These are phyloP conservation scores for Diplogasteroides magnus DNA, from an alignment of 1,140 invertebrate species.

Conservation along the genomic window DNA sequence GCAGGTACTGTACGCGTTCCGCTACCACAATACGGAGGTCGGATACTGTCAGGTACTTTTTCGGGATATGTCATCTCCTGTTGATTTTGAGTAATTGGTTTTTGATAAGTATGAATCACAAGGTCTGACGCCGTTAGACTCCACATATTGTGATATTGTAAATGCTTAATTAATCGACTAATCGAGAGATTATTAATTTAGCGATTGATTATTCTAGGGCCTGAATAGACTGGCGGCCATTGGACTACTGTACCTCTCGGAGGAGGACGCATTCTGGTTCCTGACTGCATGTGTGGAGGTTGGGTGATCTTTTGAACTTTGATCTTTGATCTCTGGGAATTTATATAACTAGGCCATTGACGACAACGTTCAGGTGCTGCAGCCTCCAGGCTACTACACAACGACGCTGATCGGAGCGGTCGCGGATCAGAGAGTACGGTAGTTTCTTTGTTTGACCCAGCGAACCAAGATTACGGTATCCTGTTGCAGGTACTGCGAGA, in stretches of 20 bases:
- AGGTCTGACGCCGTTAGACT: background rate
- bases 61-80: background rate
- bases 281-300: slow-evolving; percentile 62
- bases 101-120: background rate
- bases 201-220: slow-evolving; percentile 54
- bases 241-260: slow-evolving; percentile 61
- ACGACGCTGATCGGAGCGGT: slow-evolving; percentile 60
- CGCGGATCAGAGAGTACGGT: slow-evolving; percentile 58
- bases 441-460: slow-evolving; percentile 11
- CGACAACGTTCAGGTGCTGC: too few relatives aligned
- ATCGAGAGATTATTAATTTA: background rate
- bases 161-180: background rate
- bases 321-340: too few relatives aligned
- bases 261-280: slow-evolving; percentile 65
- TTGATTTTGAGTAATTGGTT: background rate
- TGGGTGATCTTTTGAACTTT: too few relatives aligned
- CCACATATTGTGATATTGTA: background rate
- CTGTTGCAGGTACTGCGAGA: slow-evolving; percentile 59
- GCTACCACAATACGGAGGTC: slow-evolving; percentile 32
- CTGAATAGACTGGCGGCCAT: slow-evolving; percentile 63
- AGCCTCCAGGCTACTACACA: slow-evolving; percentile 62
- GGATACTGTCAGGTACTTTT: slow-evolving; percentile 34
- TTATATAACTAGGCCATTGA: too few relatives aligned
- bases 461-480: background rate
- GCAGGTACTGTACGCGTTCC: slow-evolving; percentile 32